phyloP scores from a whole-genome alignment of 2,113 vertebrate genomes.

The Syngnathus floridae region DNA sequence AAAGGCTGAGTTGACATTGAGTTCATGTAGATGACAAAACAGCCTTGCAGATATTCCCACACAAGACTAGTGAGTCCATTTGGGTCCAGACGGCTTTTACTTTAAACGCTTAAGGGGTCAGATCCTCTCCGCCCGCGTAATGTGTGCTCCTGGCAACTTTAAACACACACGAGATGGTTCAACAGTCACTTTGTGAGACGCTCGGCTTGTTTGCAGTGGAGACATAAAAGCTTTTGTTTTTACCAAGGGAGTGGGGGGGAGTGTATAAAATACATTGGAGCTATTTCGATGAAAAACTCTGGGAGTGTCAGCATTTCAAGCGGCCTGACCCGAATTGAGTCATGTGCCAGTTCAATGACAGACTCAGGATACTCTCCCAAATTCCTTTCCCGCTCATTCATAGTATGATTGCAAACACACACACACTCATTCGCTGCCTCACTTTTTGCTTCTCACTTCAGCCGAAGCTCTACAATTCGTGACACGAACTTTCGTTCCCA shows the following conservation, averaged over 20 bases:
- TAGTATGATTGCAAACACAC: constrained; percentile 16
- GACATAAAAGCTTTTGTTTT: constrained; percentile 17
- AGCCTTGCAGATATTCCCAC: neutral
- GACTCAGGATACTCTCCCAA: constrained; percentile 22
- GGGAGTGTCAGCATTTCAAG: constrained; percentile 46
- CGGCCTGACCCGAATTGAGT: constrained; percentile 30
- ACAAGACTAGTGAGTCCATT: constrained; percentile 12
- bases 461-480: constrained; percentile 32
- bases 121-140: constrained; percentile 2
- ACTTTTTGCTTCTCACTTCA: neutral
- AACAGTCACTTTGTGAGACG: constrained; percentile 30
- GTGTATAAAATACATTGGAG: constrained; percentile 11
- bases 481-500: constrained; percentile 33
- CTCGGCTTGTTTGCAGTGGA: constrained; percentile 37
- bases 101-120: constrained; percentile 18
- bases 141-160: constrained; percentile 1
- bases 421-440: constrained; percentile 5
- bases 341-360: constrained; percentile 33
- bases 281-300: constrained; percentile 41
- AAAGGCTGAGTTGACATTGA: neutral
- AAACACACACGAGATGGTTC: constrained; percentile 19
- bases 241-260: neutral
- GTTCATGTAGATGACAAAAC: constrained; percentile 15
- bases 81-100: neutral
- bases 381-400: constrained; percentile 53